These are phyloP conservation scores for Linurgus olivaceus DNA, from an alignment of 2,797 vertebrate genomes.

Conservation along the genomic window DNA sequence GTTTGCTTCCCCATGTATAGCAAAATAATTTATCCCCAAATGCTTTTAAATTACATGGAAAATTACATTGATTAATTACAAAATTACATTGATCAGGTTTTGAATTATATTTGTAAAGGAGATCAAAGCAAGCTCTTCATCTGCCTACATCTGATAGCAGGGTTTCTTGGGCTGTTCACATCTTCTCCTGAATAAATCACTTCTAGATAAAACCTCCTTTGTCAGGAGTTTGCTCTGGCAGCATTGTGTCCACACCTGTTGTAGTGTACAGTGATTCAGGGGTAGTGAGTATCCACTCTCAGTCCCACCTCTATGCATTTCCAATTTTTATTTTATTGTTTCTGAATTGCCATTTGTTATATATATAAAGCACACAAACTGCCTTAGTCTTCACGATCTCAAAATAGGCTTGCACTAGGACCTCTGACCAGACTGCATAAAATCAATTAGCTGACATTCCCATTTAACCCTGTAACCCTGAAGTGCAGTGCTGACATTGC, in stretches of 20 bases:
- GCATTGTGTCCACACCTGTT: slow-evolving; percentile 49
- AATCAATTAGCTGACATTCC: background rate
- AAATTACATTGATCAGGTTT: background rate
- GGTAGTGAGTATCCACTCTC: slow-evolving; percentile 67
- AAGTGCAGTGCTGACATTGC: background rate
- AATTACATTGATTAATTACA: background rate
- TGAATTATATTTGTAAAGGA: background rate
- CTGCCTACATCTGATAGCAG: background rate
- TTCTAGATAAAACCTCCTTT: slow-evolving; percentile 21
- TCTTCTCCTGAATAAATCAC: slow-evolving; percentile 72
- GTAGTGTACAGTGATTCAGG: slow-evolving; percentile 68
- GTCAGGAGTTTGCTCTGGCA: slow-evolving; percentile 6
- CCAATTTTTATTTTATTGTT: background rate
- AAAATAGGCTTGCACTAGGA: background rate
- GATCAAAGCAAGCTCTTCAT: background rate
- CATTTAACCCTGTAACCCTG: background rate
- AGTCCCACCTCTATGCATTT: background rate
- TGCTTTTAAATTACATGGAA: background rate
- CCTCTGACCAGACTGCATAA: background rate
- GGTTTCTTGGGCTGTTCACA: slow-evolving; percentile 21
- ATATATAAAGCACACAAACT: background rate
- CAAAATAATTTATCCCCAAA: background rate
- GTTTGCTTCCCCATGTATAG: background rate
- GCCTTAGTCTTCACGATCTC: background rate
- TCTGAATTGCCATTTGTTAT: background rate